These are phyloP conservation scores for Hydrozoanthus gracilis DNA, from an alignment of 92 coral and sea anemone species.

Conservation along the genomic window DNA sequence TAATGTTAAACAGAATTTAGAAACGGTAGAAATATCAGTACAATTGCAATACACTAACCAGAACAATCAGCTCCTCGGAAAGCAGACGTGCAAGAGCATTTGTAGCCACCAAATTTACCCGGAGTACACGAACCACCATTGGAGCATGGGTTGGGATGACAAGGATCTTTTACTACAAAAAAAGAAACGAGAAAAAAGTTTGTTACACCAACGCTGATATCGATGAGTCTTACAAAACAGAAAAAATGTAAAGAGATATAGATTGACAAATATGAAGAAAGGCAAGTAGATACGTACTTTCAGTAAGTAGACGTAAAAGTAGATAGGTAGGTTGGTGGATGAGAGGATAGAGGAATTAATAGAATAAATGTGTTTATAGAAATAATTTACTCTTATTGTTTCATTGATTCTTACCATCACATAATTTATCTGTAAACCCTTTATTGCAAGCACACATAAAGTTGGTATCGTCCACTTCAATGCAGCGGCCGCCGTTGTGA, in stretches of 20 bases:
- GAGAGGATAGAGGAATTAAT: too few species aligned
- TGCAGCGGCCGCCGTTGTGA: constrained; percentile 64
- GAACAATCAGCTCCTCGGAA: constrained; percentile 71
- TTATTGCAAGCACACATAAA: constrained; percentile 61
- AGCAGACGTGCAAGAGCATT: constrained; percentile 66
- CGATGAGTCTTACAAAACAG: too few species aligned
- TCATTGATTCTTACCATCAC: constrained; percentile 46
- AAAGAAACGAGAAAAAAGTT: background rate
- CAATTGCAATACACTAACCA: constrained; percentile 43
- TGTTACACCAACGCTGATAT: background rate
- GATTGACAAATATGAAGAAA: too few species aligned
- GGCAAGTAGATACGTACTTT: too few species aligned
- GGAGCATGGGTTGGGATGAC: constrained; percentile 79
- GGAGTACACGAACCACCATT: constrained; percentile 75
- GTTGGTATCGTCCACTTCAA: constrained; percentile 58
- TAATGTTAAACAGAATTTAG: too few species aligned
- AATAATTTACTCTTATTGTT: too few species aligned
- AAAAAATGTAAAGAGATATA: too few species aligned
- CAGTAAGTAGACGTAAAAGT: too few species aligned
- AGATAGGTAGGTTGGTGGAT: too few species aligned
- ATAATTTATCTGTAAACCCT: constrained; percentile 51
- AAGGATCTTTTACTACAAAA: constrained; percentile 64
- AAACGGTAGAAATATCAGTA: background rate
- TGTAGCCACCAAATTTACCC: constrained; percentile 66
- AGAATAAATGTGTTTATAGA: too few species aligned